These are phyloP conservation scores for Misgurnus mizolepis DNA, from an alignment of 2,113 vertebrate genomes.

Conservation along the genomic window DNA sequence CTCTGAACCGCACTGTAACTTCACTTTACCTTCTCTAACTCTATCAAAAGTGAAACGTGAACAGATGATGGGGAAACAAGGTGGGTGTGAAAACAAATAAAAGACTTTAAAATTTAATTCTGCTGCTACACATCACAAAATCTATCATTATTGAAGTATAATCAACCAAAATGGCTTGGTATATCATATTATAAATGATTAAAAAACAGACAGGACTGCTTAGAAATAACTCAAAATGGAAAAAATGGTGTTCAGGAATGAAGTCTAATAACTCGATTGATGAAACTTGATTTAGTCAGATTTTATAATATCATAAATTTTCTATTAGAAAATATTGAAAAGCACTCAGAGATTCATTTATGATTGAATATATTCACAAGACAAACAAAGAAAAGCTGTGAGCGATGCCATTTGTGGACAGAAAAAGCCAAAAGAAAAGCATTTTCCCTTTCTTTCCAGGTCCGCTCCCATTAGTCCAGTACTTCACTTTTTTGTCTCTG, in stretches of 20 bases:
- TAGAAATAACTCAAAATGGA: background rate
- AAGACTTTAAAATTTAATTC: background rate
- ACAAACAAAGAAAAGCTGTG: conserved; percentile 31
- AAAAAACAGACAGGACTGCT: conserved; percentile 5
- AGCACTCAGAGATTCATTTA: background rate
- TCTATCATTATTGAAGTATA: conserved; percentile 1
- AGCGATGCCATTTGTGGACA: conserved; percentile 8
- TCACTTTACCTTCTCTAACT: background rate
- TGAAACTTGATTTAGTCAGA: conserved; percentile 15
- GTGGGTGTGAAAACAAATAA: background rate
- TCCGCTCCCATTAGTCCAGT: conserved; percentile 60
- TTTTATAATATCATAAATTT: background rate
- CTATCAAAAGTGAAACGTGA: background rate
- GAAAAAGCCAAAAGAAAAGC: conserved; percentile 52
- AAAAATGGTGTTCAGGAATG: background rate
- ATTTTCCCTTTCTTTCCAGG: conserved; percentile 53
- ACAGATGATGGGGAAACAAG: conserved; percentile 1
- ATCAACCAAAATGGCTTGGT: conserved; percentile 9
- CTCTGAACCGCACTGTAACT: background rate
- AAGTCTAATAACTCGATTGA: conserved; percentile 3
- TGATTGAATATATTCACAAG: conserved; percentile 30
- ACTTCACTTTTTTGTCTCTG: conserved; percentile 60
- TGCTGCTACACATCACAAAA: background rate
- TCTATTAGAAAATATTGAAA: conserved; percentile 7
- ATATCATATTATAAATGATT: conserved; percentile 26